These are phyloP conservation scores for Aramus guarauna DNA, from an alignment of 2,113 vertebrate species.

Conservation along the genomic window DNA sequence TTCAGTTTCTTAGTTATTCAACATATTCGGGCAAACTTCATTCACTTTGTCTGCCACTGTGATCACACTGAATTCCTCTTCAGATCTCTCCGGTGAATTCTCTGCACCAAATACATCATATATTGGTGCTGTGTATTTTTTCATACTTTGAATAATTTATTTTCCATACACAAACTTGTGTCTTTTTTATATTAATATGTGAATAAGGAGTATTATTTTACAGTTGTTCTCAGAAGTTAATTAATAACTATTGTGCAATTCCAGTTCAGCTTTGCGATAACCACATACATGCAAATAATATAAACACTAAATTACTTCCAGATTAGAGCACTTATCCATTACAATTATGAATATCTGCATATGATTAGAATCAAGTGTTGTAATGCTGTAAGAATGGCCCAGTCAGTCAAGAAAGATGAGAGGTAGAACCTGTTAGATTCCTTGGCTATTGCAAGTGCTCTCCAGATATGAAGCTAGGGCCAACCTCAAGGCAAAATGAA, in stretches of 20 bases:
- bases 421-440: neutral
- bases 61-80: neutral
- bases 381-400: neutral
- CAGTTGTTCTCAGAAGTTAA: constrained; percentile 20
- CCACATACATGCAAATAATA: neutral
- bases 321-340: neutral
- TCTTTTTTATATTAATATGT: neutral
- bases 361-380: neutral
- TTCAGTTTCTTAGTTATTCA: neutral
- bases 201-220: constrained; percentile 36
- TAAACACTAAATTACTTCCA: neutral
- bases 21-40: neutral
- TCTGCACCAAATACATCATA: neutral
- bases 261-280: constrained; percentile 19
- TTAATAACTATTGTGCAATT: constrained; percentile 34
- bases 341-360: neutral
- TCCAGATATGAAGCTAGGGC: neutral
- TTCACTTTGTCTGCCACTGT: neutral
- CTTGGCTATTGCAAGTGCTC: neutral
- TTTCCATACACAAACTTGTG: neutral
- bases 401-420: neutral
- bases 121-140: neutral
- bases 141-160: neutral
- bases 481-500: neutral
- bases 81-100: neutral